Conservation (phyloP, 2,113 vertebrate species). For the Tringa solitaria region DNA sequence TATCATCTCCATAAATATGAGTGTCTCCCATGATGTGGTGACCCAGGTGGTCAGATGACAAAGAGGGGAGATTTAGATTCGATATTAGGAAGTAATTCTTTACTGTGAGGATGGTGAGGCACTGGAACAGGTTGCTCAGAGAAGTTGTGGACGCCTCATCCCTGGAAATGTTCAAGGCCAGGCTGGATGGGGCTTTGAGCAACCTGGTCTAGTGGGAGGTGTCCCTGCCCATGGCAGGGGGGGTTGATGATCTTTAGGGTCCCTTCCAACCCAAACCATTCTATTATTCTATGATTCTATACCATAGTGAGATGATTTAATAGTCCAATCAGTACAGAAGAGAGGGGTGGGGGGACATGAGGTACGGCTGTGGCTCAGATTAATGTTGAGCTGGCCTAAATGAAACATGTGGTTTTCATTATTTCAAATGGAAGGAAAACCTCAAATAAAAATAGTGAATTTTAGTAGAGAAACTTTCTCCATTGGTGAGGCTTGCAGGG, state of each 20-base stretch:
- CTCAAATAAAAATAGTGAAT: neutral
- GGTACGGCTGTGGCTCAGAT: rapidly evolving
- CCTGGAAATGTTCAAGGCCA: too few relatives aligned
- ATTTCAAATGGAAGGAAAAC: neutral
- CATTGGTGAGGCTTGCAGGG: neutral
- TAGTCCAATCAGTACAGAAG: neutral
- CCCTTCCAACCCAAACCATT: too few relatives aligned
- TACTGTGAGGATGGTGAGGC: too few relatives aligned
- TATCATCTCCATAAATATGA: neutral
- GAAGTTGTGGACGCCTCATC: too few relatives aligned
- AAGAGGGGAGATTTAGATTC: too few relatives aligned
- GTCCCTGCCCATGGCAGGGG: too few relatives aligned
- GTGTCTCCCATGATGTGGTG: neutral
- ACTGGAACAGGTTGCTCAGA: too few relatives aligned
- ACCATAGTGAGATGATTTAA: neutral
- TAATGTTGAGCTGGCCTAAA: neutral
- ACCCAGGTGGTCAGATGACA: neutral
- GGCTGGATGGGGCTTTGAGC: too few relatives aligned
- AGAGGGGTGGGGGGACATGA: rapidly evolving
- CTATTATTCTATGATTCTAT: neutral
- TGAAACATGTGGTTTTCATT: neutral
- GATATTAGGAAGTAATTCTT: too few relatives aligned
- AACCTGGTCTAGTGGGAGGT: too few relatives aligned
- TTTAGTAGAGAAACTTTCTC: neutral
- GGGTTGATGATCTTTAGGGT: too few relatives aligned